A percentile compares a stretch with the other conserved stretches of the same genome.
phyloP scores from a whole-genome alignment of 2,113 vertebrate genomes.

The Indicator maculatus region DNA sequence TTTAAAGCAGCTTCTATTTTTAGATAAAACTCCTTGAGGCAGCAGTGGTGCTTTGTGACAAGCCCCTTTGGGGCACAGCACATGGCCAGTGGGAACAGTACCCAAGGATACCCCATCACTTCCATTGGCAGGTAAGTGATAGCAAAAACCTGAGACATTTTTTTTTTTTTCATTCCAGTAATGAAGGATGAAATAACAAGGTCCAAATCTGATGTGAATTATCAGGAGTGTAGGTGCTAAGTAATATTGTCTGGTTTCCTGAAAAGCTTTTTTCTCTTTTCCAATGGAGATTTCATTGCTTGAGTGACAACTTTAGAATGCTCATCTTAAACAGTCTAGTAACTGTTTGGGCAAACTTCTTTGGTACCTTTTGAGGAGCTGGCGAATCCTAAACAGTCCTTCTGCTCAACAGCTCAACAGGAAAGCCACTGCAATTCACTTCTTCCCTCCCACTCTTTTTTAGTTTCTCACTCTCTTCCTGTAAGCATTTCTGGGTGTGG shows the following conservation, averaged over 20 bases:
- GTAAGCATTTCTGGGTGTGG: neutral
- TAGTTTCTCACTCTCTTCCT: neutral
- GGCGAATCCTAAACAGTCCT: neutral
- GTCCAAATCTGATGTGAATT: neutral
- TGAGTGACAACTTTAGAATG: neutral
- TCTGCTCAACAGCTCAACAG: neutral
- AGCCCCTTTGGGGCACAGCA: neutral
- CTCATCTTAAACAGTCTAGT: neutral
- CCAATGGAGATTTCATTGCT: neutral
- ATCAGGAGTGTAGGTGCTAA: neutral
- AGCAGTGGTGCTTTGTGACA: constrained; percentile 1
- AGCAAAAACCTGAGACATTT: neutral
- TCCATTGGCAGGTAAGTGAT: neutral
- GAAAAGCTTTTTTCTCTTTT: neutral
- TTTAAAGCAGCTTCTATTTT: constrained; percentile 63
- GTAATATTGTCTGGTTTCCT: neutral
- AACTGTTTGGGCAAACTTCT: neutral
- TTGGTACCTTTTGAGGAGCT: neutral
- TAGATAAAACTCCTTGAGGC: constrained; percentile 20
- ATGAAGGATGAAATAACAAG: neutral
- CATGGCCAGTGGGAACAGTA: neutral
- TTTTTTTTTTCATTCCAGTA: neutral
- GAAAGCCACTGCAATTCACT: neutral
- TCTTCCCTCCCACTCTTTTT: neutral
- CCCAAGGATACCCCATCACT: neutral